phyloP scores from a whole-genome alignment of 2,113 vertebrate genomes.

The Brachypodius melanocephalos region DNA sequence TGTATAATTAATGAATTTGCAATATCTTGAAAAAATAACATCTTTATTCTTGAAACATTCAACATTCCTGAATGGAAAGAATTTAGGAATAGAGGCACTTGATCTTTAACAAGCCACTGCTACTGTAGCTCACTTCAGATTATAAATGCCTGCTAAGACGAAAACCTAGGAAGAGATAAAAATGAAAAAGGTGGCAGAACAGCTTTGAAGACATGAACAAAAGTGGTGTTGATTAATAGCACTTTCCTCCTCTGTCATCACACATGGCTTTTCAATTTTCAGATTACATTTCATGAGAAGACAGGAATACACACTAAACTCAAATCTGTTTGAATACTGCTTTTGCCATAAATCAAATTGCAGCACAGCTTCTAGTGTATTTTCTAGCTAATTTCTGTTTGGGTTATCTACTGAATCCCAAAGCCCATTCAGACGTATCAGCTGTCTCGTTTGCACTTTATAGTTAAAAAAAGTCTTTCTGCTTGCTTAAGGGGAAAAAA shows the following conservation, averaged over 20 bases:
- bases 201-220: slow-evolving; percentile 11
- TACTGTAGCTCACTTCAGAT: background rate
- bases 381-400: background rate
- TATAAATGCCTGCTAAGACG: slow-evolving; percentile 11
- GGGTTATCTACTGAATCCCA: background rate
- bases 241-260: slow-evolving; percentile 12
- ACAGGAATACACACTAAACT: background rate
- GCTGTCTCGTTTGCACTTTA: background rate
- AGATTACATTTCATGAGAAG: background rate
- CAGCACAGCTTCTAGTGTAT: background rate
- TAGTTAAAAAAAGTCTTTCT: background rate
- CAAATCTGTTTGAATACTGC: slow-evolving; percentile 23
- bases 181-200: slow-evolving; percentile 6
- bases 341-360: slow-evolving; percentile 27
- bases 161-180: slow-evolving; percentile 14
- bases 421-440: background rate
- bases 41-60: background rate
- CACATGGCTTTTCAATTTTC: slow-evolving; percentile 1
- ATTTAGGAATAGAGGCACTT: background rate
- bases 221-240: slow-evolving; percentile 55
- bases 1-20: background rate
- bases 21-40: background rate
- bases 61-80: background rate
- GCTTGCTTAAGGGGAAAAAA: background rate
- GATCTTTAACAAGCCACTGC: background rate